Conservation (phyloP, 2,113 vertebrate genomes). For the Oostethus manadensis region DNA sequence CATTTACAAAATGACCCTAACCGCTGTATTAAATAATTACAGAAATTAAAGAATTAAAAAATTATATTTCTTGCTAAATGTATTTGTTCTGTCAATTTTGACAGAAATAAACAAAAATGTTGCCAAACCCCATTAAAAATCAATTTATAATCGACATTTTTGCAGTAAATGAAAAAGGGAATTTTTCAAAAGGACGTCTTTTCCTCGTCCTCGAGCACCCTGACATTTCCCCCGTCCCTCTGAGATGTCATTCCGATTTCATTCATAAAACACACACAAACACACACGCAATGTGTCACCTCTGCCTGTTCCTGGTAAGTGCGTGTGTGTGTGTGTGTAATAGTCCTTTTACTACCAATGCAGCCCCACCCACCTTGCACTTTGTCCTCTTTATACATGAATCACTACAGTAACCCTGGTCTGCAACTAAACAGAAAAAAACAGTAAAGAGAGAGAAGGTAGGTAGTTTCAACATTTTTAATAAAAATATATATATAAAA, state of each 20-base stretch:
- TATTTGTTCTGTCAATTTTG: too few species aligned
- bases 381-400: slow-evolving; percentile 43
- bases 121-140: too few species aligned
- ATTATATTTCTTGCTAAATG: too few species aligned
- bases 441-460: slow-evolving; percentile 1
- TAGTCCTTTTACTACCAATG: slow-evolving; percentile 69
- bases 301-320: slow-evolving; percentile 81
- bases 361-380: slow-evolving; percentile 55
- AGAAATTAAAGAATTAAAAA: too few species aligned
- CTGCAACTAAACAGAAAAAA: slow-evolving; percentile 32
- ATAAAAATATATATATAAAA: background rate
- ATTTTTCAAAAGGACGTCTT: slow-evolving; percentile 10
- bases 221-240: slow-evolving; percentile 45
- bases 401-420: slow-evolving; percentile 43
- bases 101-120: too few species aligned
- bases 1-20: too few species aligned
- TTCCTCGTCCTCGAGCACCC: slow-evolving; percentile 26
- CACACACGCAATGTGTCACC: slow-evolving; percentile 47
- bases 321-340: slow-evolving; percentile 53
- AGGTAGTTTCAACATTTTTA: background rate
- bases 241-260: slow-evolving; percentile 9
- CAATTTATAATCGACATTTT: background rate
- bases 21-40: too few species aligned
- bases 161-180: background rate
- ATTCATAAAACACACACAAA: slow-evolving; percentile 16